These are phyloP conservation scores for Napeogenes sylphis DNA, from an alignment of 2,888 invertebrate species.

Conservation along the genomic window DNA sequence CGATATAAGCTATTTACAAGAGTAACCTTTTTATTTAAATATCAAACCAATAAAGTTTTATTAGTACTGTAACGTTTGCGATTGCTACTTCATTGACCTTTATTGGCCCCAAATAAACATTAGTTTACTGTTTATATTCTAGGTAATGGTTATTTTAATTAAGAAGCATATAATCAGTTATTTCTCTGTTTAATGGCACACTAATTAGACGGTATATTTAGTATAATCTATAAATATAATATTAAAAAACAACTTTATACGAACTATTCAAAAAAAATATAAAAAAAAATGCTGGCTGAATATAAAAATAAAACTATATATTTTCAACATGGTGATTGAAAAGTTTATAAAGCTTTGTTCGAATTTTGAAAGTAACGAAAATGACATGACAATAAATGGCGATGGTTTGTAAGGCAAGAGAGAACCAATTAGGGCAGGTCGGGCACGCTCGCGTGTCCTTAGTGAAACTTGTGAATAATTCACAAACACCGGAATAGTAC, in stretches of 20 bases:
- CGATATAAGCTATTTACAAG: not conserved
- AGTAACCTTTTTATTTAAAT: conserved; percentile 26
- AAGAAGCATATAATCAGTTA: conserved; percentile 17
- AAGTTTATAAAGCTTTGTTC: too few relatives aligned
- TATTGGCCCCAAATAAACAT: conserved; percentile 28
- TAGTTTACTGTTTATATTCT: conserved; percentile 24
- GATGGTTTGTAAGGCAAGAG: conserved; percentile 10
- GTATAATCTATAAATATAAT: too few relatives aligned
- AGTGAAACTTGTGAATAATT: conserved; percentile 7
- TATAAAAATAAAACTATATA: too few relatives aligned
- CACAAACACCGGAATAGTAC: not conserved
- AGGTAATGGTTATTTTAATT: conserved; percentile 23
- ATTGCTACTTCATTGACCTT: conserved; percentile 27
- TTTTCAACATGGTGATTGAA: too few relatives aligned
- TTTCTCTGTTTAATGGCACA: conserved; percentile 1
- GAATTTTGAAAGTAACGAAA: not conserved
- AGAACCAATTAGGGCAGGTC: conserved; percentile 22
- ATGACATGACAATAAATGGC: not conserved
- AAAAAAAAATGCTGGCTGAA: too few relatives aligned
- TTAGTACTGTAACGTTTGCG: conserved; percentile 24
- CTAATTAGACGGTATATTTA: not conserved
- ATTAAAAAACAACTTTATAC: too few relatives aligned
- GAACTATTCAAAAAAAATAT: too few relatives aligned
- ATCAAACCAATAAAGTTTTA: conserved; percentile 29
- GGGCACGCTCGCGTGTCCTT: conserved; percentile 14